Evolutionary conservation across 2,888 invertebrate genomes (phyloP).

Genomic region (Cistogaster globosa): DNA sequence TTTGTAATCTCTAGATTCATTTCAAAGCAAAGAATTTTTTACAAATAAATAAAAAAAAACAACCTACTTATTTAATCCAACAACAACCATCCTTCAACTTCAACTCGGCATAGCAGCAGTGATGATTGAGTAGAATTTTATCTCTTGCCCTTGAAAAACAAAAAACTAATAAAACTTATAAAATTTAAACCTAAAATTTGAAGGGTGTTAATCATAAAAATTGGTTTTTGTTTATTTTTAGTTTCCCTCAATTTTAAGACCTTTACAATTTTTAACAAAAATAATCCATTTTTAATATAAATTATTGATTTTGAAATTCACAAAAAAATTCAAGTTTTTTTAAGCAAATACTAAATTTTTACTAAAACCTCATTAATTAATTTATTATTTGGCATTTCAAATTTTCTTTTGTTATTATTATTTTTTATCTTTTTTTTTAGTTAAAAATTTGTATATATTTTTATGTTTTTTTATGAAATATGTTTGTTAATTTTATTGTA

Average conservation of each 20-base stretch:
- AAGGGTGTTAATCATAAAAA: conserved; percentile 32
- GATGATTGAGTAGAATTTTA: conserved; percentile 70
- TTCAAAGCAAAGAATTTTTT: conserved; percentile 25
- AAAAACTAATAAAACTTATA: conserved; percentile 33
- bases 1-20: conserved; percentile 24
- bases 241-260: too few relatives aligned
- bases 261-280: too few relatives aligned
- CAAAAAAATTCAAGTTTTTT: too few relatives aligned
- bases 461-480: conserved; percentile 20
- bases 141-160: conserved; percentile 51
- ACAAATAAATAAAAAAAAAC: conserved; percentile 7
- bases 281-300: too few relatives aligned
- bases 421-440: background rate
- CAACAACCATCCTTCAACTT: conserved; percentile 30
- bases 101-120: conserved; percentile 70
- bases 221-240: conserved; percentile 8
- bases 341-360: too few relatives aligned
- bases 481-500: background rate
- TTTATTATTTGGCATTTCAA: too few relatives aligned
- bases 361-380: too few relatives aligned
- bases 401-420: too few relatives aligned
- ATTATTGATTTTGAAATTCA: too few relatives aligned
- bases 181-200: conserved; percentile 29
- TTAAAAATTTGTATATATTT: conserved; percentile 39
- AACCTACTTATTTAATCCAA: conserved; percentile 45